Conservation (phyloP, 2,797 vertebrate species). For the Remorina albescens region DNA sequence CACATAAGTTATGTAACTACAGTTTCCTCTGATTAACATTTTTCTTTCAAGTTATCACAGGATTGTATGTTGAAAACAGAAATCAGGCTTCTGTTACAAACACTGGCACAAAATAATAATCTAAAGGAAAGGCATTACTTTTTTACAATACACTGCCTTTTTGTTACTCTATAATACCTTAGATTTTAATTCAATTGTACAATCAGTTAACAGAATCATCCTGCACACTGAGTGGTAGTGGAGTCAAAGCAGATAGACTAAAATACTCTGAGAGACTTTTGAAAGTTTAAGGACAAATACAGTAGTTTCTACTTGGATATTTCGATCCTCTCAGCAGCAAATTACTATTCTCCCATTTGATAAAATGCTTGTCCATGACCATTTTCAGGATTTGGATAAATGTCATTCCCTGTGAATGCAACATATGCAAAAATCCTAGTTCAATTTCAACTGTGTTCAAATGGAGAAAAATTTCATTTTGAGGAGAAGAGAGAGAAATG, state of each 20-base stretch:
- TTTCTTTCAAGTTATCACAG: too few relatives aligned
- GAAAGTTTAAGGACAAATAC: too few relatives aligned
- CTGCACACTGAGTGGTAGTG: too few relatives aligned
- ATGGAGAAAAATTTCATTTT: constrained; percentile 47
- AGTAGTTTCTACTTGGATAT: constrained; percentile 34
- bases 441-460: constrained; percentile 78
- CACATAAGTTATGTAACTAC: background rate
- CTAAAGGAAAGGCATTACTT: background rate
- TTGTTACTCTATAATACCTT: background rate
- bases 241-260: too few relatives aligned
- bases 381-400: constrained; percentile 73
- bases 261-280: too few relatives aligned
- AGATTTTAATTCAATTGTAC: background rate
- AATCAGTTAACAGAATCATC: background rate
- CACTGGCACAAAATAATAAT: too few relatives aligned
- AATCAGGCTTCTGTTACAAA: too few relatives aligned
- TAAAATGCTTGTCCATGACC: constrained; percentile 75
- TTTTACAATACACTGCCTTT: background rate
- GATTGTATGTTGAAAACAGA: too few relatives aligned
- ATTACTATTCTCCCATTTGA: constrained; percentile 67
- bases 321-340: constrained; percentile 40
- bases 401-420: constrained; percentile 75
- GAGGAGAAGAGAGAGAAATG: constrained; percentile 56
- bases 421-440: constrained; percentile 74
- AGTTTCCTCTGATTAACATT: background rate